phyloP scores from a whole-genome alignment of 2,888 invertebrate genomes.

The Pandemis corylana region DNA sequence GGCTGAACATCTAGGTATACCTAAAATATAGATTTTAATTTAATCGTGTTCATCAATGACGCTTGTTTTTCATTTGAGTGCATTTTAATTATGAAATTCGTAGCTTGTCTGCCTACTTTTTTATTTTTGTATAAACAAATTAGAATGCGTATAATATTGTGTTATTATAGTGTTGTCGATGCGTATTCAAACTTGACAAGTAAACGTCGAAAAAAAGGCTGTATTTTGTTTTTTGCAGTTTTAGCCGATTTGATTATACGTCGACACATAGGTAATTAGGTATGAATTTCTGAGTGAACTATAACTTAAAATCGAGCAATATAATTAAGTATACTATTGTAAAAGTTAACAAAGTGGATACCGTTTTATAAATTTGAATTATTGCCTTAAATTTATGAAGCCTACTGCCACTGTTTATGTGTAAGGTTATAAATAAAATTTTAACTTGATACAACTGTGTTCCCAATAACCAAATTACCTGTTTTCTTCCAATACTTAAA shows the following conservation, averaged over 20 bases:
- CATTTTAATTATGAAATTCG: no score
- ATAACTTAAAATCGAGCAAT: neutral
- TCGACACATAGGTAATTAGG: no score
- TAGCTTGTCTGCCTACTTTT: neutral
- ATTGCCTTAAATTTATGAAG: conserved; percentile 39
- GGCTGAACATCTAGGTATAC: no score
- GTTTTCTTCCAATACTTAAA: no score
- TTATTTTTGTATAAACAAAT: conserved; percentile 1
- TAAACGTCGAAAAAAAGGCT: no score
- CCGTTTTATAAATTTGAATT: conserved; percentile 38
- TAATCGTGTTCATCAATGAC: neutral
- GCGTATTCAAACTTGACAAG: no score
- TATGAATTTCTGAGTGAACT: neutral
- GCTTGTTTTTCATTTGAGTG: neutral
- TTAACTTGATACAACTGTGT: neutral
- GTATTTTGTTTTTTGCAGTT: no score
- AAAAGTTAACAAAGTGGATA: neutral
- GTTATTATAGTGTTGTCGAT: no score
- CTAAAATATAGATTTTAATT: neutral
- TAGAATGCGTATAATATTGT: no score
- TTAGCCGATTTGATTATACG: no score
- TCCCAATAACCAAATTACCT: neutral
- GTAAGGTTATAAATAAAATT: neutral
- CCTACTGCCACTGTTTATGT: conserved; percentile 3
- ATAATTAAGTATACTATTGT: neutral